phyloP scores from a whole-genome alignment of 2,113 vertebrate genomes.

The Orthochromis malagaraziensis region DNA sequence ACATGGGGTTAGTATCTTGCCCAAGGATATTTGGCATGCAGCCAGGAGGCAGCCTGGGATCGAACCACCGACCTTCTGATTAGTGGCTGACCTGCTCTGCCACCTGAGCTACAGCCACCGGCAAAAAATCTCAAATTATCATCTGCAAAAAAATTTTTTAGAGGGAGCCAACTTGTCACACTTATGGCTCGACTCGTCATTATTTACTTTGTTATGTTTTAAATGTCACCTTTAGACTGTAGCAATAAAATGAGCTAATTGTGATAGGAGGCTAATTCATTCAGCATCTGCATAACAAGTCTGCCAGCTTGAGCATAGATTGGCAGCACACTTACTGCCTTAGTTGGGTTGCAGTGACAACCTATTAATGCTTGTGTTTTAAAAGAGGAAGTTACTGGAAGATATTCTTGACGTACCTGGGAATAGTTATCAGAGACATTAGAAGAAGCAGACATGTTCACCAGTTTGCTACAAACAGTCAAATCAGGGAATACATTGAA shows the following conservation, averaged over 20 bases:
- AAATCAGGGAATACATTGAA: neutral
- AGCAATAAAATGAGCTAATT: neutral
- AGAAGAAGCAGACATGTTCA: neutral
- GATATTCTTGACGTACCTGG: neutral
- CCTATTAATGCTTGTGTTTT: neutral
- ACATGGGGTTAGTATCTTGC: too few species aligned
- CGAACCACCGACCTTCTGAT: too few species aligned
- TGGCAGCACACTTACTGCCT: neutral
- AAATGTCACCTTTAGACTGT: neutral
- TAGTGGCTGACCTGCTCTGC: too few species aligned
- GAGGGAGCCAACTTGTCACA: neutral
- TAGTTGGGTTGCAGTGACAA: neutral
- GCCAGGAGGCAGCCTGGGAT: too few species aligned
- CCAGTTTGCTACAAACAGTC: neutral
- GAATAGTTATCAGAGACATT: neutral
- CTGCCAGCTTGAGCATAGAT: neutral
- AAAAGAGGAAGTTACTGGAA: neutral
- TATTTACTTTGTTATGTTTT: neutral
- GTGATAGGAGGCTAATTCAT: neutral
- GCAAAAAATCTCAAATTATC: neutral
- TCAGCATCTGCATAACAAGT: neutral
- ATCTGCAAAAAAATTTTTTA: accelerated
- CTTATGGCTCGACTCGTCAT: neutral
- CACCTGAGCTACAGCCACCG: too few species aligned
- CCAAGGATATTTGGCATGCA: too few species aligned